Percentiles rank a stretch among this genome's conserved stretches.
These are phyloP conservation scores for Cylindroiulus punctatus DNA, from an alignment of 2,888 invertebrate genomes.

Conservation along the genomic window DNA sequence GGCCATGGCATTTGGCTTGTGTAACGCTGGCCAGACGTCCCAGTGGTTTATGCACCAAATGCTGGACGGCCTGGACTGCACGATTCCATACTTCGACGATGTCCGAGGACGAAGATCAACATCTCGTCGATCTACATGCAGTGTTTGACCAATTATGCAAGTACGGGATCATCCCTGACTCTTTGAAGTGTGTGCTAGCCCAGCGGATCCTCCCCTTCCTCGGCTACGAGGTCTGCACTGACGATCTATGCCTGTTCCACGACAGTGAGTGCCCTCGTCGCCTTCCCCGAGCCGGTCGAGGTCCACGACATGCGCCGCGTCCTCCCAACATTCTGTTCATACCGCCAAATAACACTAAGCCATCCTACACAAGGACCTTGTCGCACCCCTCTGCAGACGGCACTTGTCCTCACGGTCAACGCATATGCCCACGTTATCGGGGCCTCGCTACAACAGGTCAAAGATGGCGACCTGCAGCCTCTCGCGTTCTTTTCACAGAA, in stretches of 20 bases:
- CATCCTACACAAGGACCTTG: background rate
- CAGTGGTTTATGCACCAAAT: background rate
- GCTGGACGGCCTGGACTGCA: background rate
- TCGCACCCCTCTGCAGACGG: background rate
- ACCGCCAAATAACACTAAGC: background rate
- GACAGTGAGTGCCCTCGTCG: background rate
- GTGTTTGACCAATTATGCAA: background rate
- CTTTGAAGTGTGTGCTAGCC: background rate
- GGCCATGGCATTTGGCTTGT: background rate
- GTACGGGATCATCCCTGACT: background rate
- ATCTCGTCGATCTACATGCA: background rate
- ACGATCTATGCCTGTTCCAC: background rate
- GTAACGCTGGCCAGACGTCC: background rate
- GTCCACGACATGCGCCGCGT: background rate
- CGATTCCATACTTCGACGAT: background rate
- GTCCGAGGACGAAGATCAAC: background rate
- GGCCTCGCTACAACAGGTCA: background rate
- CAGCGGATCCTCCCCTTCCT: background rate
- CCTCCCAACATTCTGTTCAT: background rate
- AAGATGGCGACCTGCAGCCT: background rate
- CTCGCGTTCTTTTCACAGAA: background rate
- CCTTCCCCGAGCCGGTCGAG: background rate
- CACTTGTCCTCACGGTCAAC: background rate
- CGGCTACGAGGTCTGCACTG: background rate
- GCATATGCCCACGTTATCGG: background rate